A percentile compares a stretch with the other conserved stretches of the same genome.
Evolutionary conservation across 37 sponge, comb jelly and placozoan species (phyloP).

Genomic region (Theonella swinhoei): DNA sequence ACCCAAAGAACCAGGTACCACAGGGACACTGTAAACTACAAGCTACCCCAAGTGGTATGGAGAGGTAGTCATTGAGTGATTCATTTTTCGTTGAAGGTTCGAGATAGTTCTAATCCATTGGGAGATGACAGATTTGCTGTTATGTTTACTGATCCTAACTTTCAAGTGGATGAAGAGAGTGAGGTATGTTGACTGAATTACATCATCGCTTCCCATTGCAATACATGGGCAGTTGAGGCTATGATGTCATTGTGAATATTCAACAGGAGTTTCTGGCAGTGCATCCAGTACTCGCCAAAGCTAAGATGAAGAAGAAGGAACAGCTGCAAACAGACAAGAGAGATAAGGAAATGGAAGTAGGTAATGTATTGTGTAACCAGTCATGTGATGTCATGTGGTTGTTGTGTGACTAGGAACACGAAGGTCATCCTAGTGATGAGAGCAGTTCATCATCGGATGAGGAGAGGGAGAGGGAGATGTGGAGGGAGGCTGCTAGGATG

Average conservation of each 20-base stretch:
- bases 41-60: not conserved
- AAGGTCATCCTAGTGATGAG: conserved; percentile 36
- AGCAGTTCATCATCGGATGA: conserved; percentile 49
- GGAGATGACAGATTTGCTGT: conserved; percentile 87
- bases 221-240: not conserved
- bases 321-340: conserved; percentile 32
- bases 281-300: conserved; percentile 82
- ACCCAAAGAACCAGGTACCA: conserved; percentile 10
- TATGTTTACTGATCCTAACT: conserved; percentile 87
- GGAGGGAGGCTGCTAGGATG: conserved; percentile 18
- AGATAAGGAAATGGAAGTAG: conserved; percentile 17
- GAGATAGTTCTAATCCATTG: conserved; percentile 58
- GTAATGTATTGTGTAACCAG: not conserved
- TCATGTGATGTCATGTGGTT: not conserved
- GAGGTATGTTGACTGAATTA: conserved; percentile 42
- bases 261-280: conserved; percentile 73
- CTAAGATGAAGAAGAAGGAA: conserved; percentile 46
- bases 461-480: conserved; percentile 8
- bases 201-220: not conserved
- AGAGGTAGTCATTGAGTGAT: not conserved
- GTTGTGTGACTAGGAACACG: conserved; percentile 20
- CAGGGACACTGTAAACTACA: not conserved
- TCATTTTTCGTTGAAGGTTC: conserved; percentile 5
- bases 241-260: not conserved
- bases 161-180: conserved; percentile 90